A percentile compares a stretch with the other conserved stretches of the same genome.
Evolutionary conservation across 30 jellyfish, hydroid and myxozoan genomes (phyloP).

Genomic region (Rhopilema esculentum): DNA sequence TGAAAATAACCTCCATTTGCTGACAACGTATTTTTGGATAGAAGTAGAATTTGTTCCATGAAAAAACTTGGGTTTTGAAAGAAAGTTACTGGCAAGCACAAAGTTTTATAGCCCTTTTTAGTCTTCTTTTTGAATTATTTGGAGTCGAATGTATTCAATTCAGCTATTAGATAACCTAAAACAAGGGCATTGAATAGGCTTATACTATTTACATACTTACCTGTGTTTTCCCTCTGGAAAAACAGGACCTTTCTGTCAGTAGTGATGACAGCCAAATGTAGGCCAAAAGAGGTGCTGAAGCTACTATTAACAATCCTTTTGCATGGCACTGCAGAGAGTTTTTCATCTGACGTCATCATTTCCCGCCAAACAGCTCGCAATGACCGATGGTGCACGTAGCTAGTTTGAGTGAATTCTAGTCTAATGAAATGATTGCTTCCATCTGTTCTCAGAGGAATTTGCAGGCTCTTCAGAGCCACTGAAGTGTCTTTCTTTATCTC

Average conservation of each 20-base stretch:
- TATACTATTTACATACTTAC: neutral
- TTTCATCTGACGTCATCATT: neutral
- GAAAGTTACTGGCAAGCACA: too few species aligned
- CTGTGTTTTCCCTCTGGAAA: slow-evolving; percentile 20
- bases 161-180: too few species aligned
- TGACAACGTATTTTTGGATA: too few species aligned
- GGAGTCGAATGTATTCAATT: too few species aligned
- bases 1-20: too few species aligned
- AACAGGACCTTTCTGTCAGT: slow-evolving; percentile 1
- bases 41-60: too few species aligned
- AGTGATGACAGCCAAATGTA: slow-evolving; percentile 2
- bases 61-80: too few species aligned
- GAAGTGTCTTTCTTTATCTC: slow-evolving; percentile 17
- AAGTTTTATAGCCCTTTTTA: too few species aligned
- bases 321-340: slow-evolving; percentile 11
- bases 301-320: neutral
- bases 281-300: slow-evolving; percentile 15
- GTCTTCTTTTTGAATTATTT: too few species aligned
- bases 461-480: slow-evolving; percentile 10
- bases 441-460: neutral
- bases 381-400: slow-evolving; percentile 11
- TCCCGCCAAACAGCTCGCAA: slow-evolving; percentile 26
- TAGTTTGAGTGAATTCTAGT: neutral
- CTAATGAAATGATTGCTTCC: neutral
- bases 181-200: neutral